Percentiles rank a stretch among this genome's conserved stretches.
Conservation (phyloP, 2,888 invertebrate genomes). For the Drosophila phalerata region DNA sequence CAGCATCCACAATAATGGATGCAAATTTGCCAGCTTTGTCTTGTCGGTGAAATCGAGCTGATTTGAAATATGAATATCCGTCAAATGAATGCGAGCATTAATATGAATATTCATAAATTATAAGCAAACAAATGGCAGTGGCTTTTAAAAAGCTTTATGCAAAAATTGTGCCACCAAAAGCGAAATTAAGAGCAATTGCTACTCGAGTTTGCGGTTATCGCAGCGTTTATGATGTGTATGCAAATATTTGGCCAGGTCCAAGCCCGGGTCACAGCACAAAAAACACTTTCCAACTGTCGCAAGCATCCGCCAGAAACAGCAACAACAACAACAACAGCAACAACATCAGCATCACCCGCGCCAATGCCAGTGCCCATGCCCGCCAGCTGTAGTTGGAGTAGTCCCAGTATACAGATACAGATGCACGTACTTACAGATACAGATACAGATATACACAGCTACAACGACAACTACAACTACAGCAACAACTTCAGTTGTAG, state of each 20-base stretch:
- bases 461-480: conserved; percentile 2
- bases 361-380: conserved; percentile 61
- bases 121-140: conserved; percentile 27
- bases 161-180: conserved; percentile 48
- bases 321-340: conserved; percentile 35
- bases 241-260: conserved; percentile 63
- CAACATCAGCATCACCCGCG: conserved; percentile 61
- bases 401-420: conserved; percentile 27
- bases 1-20: conserved; percentile 28
- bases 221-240: conserved; percentile 43
- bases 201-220: conserved; percentile 66
- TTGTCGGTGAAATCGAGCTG: conserved; percentile 46
- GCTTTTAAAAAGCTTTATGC: conserved; percentile 19
- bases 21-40: conserved; percentile 31
- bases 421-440: conserved; percentile 24
- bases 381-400: conserved; percentile 39
- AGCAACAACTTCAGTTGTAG: conserved; percentile 50
- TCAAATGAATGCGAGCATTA: conserved; percentile 48
- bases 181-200: conserved; percentile 79
- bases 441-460: conserved; percentile 16
- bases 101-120: conserved; percentile 43
- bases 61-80: conserved; percentile 38
- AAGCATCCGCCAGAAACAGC: conserved; percentile 67
- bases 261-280: conserved; percentile 33
- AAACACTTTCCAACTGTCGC: conserved; percentile 75